Percentiles rank a stretch among this genome's conserved stretches.
These are phyloP conservation scores for Drosophila demipolita DNA, from an alignment of 2,888 invertebrate genomes.

Conservation along the genomic window DNA sequence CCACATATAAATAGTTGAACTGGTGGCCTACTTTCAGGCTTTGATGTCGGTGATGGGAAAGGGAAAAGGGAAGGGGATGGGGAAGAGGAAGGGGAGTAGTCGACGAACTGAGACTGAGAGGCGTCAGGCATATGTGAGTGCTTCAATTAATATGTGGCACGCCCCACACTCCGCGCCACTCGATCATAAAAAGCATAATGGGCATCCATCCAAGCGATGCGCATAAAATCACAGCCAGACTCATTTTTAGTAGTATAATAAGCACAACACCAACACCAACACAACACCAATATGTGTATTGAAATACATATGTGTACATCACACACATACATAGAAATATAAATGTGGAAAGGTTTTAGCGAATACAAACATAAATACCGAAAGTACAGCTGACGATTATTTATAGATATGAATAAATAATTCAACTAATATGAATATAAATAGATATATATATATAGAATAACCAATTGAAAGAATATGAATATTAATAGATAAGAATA, in stretches of 20 bases:
- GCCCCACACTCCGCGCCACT: conserved; percentile 25
- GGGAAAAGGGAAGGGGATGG: not conserved
- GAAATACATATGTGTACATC: not conserved
- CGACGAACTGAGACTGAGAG: conserved; percentile 31
- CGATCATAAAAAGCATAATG: conserved; percentile 56
- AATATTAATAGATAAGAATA: not conserved
- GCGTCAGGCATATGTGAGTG: conserved; percentile 38
- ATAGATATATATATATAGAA: not conserved
- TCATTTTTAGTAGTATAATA: not conserved
- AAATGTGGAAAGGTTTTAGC: not conserved
- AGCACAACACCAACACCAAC: not conserved
- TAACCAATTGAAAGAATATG: not conserved
- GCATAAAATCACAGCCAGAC: conserved; percentile 54
- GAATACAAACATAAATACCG: conserved; percentile 11
- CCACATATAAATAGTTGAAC: not conserved
- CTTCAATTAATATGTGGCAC: conserved; percentile 48
- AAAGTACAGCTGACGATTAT: not conserved
- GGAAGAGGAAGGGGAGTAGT: not conserved
- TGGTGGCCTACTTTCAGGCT: conserved; percentile 17
- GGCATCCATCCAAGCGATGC: conserved; percentile 38
- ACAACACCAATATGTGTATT: not conserved
- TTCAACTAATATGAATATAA: not conserved
- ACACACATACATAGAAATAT: not conserved
- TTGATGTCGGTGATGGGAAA: not conserved
- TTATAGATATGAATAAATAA: not conserved